Conservation (phyloP, 2,797 vertebrate genomes). For the Choloepus didactylus region DNA sequence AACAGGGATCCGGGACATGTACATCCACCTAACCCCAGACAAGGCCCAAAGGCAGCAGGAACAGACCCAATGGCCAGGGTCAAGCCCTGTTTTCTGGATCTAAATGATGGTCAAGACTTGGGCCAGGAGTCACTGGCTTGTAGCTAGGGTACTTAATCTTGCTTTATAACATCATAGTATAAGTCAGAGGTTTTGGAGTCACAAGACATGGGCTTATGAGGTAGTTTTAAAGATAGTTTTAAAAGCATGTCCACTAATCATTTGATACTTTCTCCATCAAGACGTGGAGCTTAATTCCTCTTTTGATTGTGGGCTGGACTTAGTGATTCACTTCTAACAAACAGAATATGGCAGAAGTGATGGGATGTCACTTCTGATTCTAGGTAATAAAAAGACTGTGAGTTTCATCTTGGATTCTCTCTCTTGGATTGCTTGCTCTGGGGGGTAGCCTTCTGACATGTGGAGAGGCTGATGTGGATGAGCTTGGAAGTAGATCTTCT, state of each 20-base stretch:
- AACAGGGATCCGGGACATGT: background rate
- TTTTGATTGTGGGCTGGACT: background rate
- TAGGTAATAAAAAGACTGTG: background rate
- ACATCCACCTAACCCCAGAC: background rate
- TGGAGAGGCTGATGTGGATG: background rate
- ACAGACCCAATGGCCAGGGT: background rate
- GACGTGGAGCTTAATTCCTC: background rate
- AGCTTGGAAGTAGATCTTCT: background rate
- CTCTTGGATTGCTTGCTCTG: background rate
- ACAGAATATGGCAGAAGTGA: background rate
- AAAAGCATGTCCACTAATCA: background rate
- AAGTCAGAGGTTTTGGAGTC: background rate
- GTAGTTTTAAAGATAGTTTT: slow-evolving; percentile 46
- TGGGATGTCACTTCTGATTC: background rate
- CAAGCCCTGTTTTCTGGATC: background rate
- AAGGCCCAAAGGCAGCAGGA: background rate
- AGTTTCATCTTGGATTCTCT: background rate
- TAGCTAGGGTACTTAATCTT: background rate
- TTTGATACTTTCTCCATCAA: background rate
- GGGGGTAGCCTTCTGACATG: background rate
- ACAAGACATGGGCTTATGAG: background rate
- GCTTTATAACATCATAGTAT: background rate
- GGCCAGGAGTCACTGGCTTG: background rate
- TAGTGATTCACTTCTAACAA: background rate
- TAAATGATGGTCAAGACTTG: background rate